Evolutionary conservation across 2,888 invertebrate genomes (phyloP).

Genomic region (Polydrusus cervinus): DNA sequence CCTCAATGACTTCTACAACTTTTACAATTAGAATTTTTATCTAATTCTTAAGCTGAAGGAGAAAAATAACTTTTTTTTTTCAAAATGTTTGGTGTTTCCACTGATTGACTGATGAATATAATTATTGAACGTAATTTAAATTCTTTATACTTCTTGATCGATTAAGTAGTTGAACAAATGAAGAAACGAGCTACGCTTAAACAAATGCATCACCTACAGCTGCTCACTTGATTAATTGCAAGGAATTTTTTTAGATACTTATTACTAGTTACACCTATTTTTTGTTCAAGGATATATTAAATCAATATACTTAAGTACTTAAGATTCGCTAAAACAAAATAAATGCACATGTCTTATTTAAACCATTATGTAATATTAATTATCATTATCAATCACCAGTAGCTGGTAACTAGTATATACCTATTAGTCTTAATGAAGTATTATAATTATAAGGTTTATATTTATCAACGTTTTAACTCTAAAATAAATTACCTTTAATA

Average conservation of each 20-base stretch:
- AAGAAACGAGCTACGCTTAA: neutral
- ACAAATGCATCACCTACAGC: conserved; percentile 3
- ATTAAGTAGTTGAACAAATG: neutral
- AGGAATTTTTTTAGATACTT: conserved; percentile 14
- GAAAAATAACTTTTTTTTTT: no score
- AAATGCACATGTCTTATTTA: neutral
- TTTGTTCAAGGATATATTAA: conserved; percentile 36
- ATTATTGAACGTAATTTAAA: no score
- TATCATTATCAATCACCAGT: neutral
- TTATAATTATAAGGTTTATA: neutral
- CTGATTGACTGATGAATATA: no score
- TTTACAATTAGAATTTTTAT: no score
- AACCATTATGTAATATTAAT: neutral
- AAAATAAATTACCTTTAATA: no score
- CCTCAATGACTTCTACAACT: no score
- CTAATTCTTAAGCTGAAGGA: no score
- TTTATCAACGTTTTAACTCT: neutral
- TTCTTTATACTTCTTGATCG: no score
- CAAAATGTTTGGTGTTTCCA: no score
- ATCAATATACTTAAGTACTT: conserved; percentile 12
- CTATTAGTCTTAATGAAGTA: neutral
- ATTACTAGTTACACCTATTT: conserved; percentile 30
- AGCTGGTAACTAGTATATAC: neutral
- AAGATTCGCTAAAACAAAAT: neutral
- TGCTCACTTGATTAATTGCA: conserved; percentile 23